phyloP scores from a whole-genome alignment of 2,797 vertebrate species.

The Silurus lanzhouensis region DNA sequence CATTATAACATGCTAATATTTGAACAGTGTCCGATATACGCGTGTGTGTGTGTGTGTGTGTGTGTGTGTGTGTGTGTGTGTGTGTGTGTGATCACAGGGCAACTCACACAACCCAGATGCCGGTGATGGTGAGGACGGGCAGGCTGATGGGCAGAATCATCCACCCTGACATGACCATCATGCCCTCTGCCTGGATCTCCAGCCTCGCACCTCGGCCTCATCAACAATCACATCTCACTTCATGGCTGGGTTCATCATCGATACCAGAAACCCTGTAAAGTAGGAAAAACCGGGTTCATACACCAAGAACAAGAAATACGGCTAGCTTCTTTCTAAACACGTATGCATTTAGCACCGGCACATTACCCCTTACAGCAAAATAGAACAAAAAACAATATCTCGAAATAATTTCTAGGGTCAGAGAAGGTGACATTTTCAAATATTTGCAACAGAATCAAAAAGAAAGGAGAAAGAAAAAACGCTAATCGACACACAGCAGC shows the following conservation, averaged over 20 bases:
- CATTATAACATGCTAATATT: background rate
- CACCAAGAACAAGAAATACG: background rate
- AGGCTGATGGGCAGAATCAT: conserved; percentile 82
- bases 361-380: background rate
- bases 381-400: background rate
- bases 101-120: conserved; percentile 89
- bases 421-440: background rate
- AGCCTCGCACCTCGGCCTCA: conserved; percentile 70
- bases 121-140: conserved; percentile 83
- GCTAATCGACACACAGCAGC: background rate
- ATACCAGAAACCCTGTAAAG: conserved; percentile 2
- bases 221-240: conserved; percentile 73
- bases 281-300: background rate
- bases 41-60: background rate
- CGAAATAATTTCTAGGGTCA: background rate
- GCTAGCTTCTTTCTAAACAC: background rate
- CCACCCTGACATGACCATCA: conserved; percentile 80
- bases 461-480: too few relatives aligned
- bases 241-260: conserved; percentile 27
- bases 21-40: background rate
- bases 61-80: background rate
- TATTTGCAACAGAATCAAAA: background rate
- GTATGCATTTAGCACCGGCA: background rate
- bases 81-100: background rate
- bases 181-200: conserved; percentile 64